Base-by-base conservation (phyloP, 2,797 vertebrate genomes). In the Typhlichthys eigenmanni region DNA sequence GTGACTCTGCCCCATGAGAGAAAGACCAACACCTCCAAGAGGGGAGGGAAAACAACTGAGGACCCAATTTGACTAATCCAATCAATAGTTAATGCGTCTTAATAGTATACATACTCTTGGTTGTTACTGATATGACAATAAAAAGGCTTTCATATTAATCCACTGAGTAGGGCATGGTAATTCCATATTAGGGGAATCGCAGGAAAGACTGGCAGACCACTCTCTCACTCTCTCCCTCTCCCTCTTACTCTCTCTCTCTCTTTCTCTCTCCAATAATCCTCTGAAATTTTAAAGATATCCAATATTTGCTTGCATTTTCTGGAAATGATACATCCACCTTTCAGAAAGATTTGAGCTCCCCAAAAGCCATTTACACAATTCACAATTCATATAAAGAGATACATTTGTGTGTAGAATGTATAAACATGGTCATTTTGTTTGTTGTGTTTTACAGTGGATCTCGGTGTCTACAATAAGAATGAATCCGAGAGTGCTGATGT, bases 161-260 rank as follows among this genome's bases (percentile, higher is more conserved):
- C 93, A 92, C 71, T 78, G 71, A 84, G 85, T 79, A 85, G 84
- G 82, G 84, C 83, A 84, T 66, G 74, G 88, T 93, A 83, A 91
- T 85, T 93, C 93, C 93, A 91, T 85, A 91, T 91, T 85, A 90
- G 69, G 84, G 81, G 71, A 90, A 92, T 92, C 86, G 91, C 85
- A 89, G 85, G 90, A 73, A 92, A 78, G 83, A 85, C 83, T 52
- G 80, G 71, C 76, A 88, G 85, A 90, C 86, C 83, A 81, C 85
- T 91, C 88, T 87, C 68, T 69, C 58, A 46, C 11, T 14, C n/a
- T 48, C 24, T 38, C n/a, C 17, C 83, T 85, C 79, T 89, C 68
- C 85, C 71, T 69, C 62, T 61, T 55, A 38, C 74, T 72, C 48
- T 74, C 73, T 53, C 73, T 53, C 68, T 77, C 84, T 75, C 82